A percentile compares a stretch with the other conserved stretches of the same genome.
These are phyloP conservation scores for Leucozona laternaria DNA, from an alignment of 2,888 invertebrate species.

Conservation along the genomic window DNA sequence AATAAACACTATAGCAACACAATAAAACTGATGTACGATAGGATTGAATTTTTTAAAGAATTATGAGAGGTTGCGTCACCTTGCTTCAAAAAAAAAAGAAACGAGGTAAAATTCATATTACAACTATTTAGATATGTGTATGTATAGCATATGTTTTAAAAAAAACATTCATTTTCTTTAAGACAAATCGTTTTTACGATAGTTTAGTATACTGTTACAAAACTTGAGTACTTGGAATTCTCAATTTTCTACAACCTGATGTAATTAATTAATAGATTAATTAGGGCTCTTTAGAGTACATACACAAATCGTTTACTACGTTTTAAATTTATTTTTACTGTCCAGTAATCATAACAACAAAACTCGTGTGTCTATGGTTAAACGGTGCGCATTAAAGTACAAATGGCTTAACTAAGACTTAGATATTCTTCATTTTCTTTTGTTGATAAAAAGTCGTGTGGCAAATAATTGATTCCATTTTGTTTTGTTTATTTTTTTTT, in stretches of 20 bases:
- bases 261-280: neutral
- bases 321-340: slow-evolving; percentile 8
- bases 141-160: no score
- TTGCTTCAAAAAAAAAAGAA: no score
- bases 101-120: no score
- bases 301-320: slow-evolving; percentile 11
- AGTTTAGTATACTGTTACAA: neutral
- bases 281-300: no score
- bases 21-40: no score
- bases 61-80: no score
- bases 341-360: neutral
- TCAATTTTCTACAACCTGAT: neutral
- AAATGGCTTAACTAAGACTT: slow-evolving; percentile 34
- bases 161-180: no score
- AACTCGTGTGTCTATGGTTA: neutral
- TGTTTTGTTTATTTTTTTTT: slow-evolving; percentile 18
- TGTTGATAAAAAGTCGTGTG: slow-evolving; percentile 54
- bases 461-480: slow-evolving; percentile 25
- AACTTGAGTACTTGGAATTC: neutral
- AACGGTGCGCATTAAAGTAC: slow-evolving; percentile 12
- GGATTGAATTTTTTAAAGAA: no score
- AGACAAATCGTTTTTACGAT: no score
- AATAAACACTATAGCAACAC: no score
- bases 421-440: slow-evolving; percentile 16
- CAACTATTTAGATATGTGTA: no score